Conservation (phyloP, 2,797 vertebrate species). For the Sebastes taczanowskii region DNA sequence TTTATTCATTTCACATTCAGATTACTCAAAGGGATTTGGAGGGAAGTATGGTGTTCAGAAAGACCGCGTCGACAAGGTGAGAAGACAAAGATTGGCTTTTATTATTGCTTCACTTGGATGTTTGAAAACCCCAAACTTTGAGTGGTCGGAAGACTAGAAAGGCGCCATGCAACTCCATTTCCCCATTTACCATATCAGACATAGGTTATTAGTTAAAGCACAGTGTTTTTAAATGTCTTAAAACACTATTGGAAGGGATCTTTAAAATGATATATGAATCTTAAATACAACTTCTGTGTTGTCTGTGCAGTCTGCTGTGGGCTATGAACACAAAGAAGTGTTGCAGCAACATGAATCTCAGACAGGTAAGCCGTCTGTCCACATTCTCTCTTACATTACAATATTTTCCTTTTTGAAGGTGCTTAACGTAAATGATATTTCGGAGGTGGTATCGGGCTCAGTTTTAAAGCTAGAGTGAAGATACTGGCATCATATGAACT, state of each 20-base stretch:
- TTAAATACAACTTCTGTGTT: neutral
- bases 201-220: too few relatives aligned
- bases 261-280: neutral
- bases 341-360: constrained; percentile 92
- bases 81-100: neutral
- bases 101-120: neutral
- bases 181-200: too few relatives aligned
- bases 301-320: constrained; percentile 88
- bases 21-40: constrained; percentile 92
- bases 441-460: too few relatives aligned
- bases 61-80: constrained; percentile 94
- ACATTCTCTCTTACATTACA: too few relatives aligned
- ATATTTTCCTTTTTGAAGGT: too few relatives aligned
- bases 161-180: too few relatives aligned
- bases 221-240: too few relatives aligned
- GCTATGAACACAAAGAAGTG: constrained; percentile 93
- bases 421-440: too few relatives aligned
- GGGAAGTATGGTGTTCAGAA: constrained; percentile 91
- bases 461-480: too few relatives aligned
- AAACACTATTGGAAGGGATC: neutral
- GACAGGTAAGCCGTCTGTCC: constrained; percentile 79
- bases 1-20: constrained; percentile 54
- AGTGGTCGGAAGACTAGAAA: too few relatives aligned
- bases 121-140: too few relatives aligned
- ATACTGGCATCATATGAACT: too few relatives aligned